Evolutionary conservation across 2,113 vertebrate species (phyloP).

Genomic region (Actinemys pallida): DNA sequence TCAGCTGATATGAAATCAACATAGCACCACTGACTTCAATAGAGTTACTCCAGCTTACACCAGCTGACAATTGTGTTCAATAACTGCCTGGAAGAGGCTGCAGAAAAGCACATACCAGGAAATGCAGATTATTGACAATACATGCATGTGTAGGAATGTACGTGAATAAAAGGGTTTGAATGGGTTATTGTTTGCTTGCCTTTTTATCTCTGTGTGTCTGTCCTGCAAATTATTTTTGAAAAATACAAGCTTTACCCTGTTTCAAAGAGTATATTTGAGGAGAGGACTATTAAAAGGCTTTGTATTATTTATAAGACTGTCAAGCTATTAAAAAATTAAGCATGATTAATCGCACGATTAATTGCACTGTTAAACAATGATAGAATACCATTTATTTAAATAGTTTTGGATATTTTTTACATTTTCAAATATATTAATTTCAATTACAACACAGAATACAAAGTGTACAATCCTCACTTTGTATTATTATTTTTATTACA

Average conservation of each 20-base stretch:
- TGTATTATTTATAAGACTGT: background rate
- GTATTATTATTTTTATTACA: no score
- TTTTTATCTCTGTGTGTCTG: background rate
- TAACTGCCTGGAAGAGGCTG: background rate
- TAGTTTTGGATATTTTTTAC: no score
- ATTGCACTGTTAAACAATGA: no score
- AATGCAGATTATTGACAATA: background rate
- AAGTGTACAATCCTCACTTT: no score
- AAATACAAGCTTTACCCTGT: background rate
- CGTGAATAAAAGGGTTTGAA: background rate
- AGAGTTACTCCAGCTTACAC: conserved; percentile 16
- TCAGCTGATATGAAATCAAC: background rate
- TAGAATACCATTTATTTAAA: no score
- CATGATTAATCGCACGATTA: no score
- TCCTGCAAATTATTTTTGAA: background rate
- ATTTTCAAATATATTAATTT: no score
- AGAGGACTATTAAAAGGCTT: background rate
- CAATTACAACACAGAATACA: no score
- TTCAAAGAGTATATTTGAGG: background rate
- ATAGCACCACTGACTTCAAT: background rate
- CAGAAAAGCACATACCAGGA: background rate
- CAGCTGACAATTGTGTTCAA: conserved; percentile 16
- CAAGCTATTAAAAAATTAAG: no score
- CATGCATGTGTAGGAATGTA: accelerated
- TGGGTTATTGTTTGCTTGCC: background rate